Evolutionary conservation across 2,888 invertebrate genomes (phyloP), one percentile per base, ranked within the genome.

Genomic region (Syritta pipiens): DNA sequence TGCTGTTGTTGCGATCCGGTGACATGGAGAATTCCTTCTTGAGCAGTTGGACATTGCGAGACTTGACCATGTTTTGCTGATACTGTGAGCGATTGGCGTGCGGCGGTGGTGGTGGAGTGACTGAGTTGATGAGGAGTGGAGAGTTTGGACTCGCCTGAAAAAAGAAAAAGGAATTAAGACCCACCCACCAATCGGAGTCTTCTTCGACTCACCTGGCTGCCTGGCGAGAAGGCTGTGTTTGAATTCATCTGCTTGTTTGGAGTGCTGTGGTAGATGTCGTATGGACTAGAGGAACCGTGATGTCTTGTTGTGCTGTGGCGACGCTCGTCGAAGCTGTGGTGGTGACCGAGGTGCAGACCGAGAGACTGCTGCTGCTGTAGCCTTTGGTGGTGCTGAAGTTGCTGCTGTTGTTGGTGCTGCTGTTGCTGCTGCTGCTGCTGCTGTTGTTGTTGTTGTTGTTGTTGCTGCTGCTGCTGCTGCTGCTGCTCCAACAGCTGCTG

Each of bases 21-120:
- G 88, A 88, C 85, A 90, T 90, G 62, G 90, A 90, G 81, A 93
- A 93, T 86, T 93, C 91, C 82, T 93, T 93, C 84, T 94, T 90
- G 77, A 95, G 87, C 84, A 86, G 85, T 69, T 87, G 86, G 83
- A 86, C 85, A 81, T 88, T 87, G 51, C 85, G 85, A 30, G 87
- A 85, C 76, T 87, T 87, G 4, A 85, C 85, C 62, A 83, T 76
- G 40, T 82, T 81, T 83, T 86, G 85, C 72, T 86, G 86, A 79
- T 85, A 87, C 74, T 86, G 88, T 26, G 86, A 84, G 12, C 87
- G 87, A 83, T 85, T 86, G 72, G 85, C 84, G 68, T 86, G 85
- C 51, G 89, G 89, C 20, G 85, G 85, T n/a, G 86, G 86, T 37
- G 88, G 87, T 19, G 90, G 90, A 10, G 91, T 90, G 59, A 86